These are phyloP conservation scores for Syndactyla subalaris DNA, from an alignment of 2,797 vertebrate genomes.

Conservation along the genomic window DNA sequence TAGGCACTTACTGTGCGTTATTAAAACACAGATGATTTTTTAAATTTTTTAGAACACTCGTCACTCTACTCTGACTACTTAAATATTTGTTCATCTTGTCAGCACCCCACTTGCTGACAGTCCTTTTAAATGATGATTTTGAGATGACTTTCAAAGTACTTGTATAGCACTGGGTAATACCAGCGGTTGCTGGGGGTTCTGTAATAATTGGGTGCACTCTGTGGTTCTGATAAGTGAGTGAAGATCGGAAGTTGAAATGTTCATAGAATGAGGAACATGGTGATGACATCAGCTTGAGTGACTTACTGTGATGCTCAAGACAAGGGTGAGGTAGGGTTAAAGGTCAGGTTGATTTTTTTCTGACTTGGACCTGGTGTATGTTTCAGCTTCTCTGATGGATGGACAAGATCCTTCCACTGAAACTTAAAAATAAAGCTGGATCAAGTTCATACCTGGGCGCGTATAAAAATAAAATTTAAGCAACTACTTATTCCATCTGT, in stretches of 20 bases:
- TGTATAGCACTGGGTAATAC: not conserved
- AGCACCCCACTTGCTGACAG: not conserved
- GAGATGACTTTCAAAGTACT: not conserved
- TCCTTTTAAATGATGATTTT: not conserved
- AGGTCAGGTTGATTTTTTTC: not conserved
- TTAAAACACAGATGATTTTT: slow-evolving; percentile 39
- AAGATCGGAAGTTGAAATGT: not conserved
- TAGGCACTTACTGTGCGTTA: slow-evolving; percentile 13
- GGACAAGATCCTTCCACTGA: not conserved
- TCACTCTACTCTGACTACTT: not conserved
- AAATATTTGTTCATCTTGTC: slow-evolving; percentile 39
- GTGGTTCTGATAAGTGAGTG: not conserved
- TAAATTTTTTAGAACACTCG: not conserved
- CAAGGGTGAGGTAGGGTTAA: not conserved
- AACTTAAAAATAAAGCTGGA: not conserved
- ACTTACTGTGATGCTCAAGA: not conserved
- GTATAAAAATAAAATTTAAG: not conserved
- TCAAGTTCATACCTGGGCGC: not conserved
- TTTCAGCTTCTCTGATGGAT: not conserved
- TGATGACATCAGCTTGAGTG: not conserved
- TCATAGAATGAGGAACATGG: not conserved
- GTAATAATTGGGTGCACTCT: not conserved
- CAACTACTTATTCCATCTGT: not conserved
- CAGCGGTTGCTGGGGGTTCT: not conserved
- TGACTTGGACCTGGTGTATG: not conserved